Base-by-base conservation (phyloP, 2,113 vertebrate species). In the Diglossa brunneiventris region DNA sequence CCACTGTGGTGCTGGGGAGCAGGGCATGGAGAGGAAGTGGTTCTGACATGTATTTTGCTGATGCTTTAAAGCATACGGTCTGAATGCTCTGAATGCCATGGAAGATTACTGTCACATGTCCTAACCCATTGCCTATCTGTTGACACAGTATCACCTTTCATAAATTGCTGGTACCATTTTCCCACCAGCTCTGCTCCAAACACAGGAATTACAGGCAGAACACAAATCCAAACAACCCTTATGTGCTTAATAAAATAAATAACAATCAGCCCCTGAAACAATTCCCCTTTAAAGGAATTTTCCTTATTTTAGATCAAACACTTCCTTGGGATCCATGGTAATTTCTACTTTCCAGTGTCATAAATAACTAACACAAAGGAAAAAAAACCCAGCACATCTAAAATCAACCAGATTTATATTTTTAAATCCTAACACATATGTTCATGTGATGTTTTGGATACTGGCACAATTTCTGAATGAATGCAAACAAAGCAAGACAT, bases 71-170 rank as follows among this genome's bases (percentile, higher is more conserved):
- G 90, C 92, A 95, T 84, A 90, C 94, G 91, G 90, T 93, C 79
- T 47, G 63, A 96, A 89, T 92, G 91, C 83, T 77, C 89, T 52
- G 67, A 85, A 79, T 68, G 70, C 92, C 47, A 22, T 64, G 84
- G 79, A 96, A 96, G 96, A 93, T 94, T 92, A 92, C 74, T 79
- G 92, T 95, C 85, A 95, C 89, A 90, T 91, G 92, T 94, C 77
- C 61, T 53, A 91, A 77, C 44, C 37, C 87, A 90, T 6, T 55
- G 75, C 77, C 62, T 84, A 76, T 93, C 84, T 94, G 85, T 86
- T 95, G 74, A 83, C 90, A 92, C 15, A 86, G 83, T 90, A 96
- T 97, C 85, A 96, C 87, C 90, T 97, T 97, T 95, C 94, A 91
- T 87, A 95, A 95, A 95, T 75, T 75, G 87, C 90, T 97, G 89